These are phyloP conservation scores for Mylabris phalerata DNA, from an alignment of 1,140 invertebrate genomes.

Conservation along the genomic window DNA sequence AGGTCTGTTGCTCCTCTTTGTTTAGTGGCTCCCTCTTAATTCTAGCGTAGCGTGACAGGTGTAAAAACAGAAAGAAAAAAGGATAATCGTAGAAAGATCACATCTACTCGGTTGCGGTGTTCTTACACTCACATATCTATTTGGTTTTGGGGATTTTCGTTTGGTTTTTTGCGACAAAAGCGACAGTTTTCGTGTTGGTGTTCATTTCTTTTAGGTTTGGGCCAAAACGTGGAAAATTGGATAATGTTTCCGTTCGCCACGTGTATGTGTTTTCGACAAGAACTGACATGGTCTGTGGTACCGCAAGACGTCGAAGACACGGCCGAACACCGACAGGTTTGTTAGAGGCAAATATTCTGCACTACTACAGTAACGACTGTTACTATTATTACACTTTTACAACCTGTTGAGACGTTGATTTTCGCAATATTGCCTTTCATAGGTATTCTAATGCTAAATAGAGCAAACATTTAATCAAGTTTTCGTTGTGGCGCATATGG, in stretches of 20 bases:
- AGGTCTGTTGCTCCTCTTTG: constrained; percentile 4
- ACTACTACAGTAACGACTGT: not conserved
- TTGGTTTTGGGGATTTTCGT: no score
- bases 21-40: constrained; percentile 3
- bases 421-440: not conserved
- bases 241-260: constrained; percentile 22
- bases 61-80: not conserved
- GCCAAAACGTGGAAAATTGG: no score
- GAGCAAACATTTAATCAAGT: no score
- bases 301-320: constrained; percentile 5
- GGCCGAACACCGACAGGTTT: constrained; percentile 6
- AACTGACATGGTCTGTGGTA: constrained; percentile 15
- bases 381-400: constrained; percentile 13
- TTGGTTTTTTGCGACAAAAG: no score
- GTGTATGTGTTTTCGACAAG: constrained; percentile 22
- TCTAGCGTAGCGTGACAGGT: constrained; percentile 3
- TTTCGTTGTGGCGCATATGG: no score
- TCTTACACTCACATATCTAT: no score
- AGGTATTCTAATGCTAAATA: not conserved
- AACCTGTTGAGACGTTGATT: constrained; percentile 6
- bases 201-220: no score
- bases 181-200: no score
- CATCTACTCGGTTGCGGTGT: no score
- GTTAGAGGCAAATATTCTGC: not conserved
- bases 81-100: no score